Evolutionary conservation across 2,797 vertebrate species (phyloP), one percentile per base, ranked within the genome.

Genomic region (Sebastes taczanowskii): DNA sequence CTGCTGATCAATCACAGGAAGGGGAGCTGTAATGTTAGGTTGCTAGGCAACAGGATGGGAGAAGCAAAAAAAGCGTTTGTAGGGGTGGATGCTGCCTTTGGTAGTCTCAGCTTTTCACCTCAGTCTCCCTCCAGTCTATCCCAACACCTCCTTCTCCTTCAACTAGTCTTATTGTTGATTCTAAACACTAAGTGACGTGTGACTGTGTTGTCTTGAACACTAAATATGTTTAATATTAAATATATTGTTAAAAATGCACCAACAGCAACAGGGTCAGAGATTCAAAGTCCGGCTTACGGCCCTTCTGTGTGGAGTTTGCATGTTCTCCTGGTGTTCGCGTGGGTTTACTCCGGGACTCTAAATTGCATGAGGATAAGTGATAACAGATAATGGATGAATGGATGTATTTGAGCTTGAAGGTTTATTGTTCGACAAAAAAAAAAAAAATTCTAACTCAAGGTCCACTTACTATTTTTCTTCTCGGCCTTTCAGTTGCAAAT

Each of bases 21-120:
- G 80, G 75, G 76, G 88, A 79, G 86, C 88, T 85, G 86, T 95
- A 94, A 94, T 93, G 92, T 91, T 86, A 72, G 78, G 96, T 96
- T 96, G 92, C 95, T 84, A 90, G 82, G 96, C 92, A 96, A 96
- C 96, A 95, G 85, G 86, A 84, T 76, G 77, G 83, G 84, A 92
- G 82, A 81, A 83, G 85, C 87, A 87, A 87, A 77, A 73, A 73
- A 66, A 78, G 86, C 76, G 20, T 81, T 78, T 38, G 35, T 65
- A 66, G 59, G 68, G 71, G 11, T 0, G 32, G 22, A 18, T 23
- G 55, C 4, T 32, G 73, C 29, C 25, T 25, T 25, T 25, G 89
- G 81, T 68, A 11, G 73, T 84, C 81, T 79, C 69, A 13, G 84
- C 76, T 71, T 73, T 55, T 83, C 79, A 69, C 74, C 77, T 81